phyloP scores from a whole-genome alignment of 2,888 invertebrate species.

The Scaptomyza flava region DNA sequence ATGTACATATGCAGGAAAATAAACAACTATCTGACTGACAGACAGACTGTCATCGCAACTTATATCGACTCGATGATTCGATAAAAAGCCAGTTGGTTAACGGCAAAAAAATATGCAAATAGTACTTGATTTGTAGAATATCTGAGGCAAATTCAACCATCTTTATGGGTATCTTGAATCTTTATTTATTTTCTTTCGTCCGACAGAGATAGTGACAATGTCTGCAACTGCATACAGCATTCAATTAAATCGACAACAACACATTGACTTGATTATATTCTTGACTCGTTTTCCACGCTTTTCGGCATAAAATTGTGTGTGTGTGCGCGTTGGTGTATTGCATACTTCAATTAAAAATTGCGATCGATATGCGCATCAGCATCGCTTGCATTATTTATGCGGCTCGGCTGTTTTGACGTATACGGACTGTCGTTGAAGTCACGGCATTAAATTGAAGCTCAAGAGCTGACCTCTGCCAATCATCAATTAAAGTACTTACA shows the following conservation, averaged over 20 bases:
- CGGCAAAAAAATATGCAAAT: constrained; percentile 37
- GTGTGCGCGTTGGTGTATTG: not conserved
- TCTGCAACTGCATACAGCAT: constrained; percentile 20
- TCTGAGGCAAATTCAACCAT: not conserved
- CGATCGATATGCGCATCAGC: constrained; percentile 66
- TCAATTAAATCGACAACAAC: constrained; percentile 69
- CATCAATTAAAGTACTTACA: constrained; percentile 3
- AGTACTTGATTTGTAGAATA: constrained; percentile 2
- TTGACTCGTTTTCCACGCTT: constrained; percentile 18
- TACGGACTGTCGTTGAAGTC: constrained; percentile 9
- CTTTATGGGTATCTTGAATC: not conserved
- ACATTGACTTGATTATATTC: constrained; percentile 71
- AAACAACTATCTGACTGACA: constrained; percentile 31
- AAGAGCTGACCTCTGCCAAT: not conserved
- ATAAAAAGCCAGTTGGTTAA: constrained; percentile 17
- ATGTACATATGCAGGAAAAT: constrained; percentile 12
- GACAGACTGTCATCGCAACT: constrained; percentile 36
- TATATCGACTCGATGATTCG: constrained; percentile 11
- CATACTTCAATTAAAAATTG: constrained; percentile 68
- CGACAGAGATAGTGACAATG: constrained; percentile 20
- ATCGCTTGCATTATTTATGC: constrained; percentile 63
- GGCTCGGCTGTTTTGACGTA: constrained; percentile 1
- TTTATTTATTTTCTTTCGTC: constrained; percentile 2
- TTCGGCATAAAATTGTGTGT: constrained; percentile 21
- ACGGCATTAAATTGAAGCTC: constrained; percentile 27